Conservation (phyloP, 2,888 invertebrate species). For the Prosapia bicincta region DNA sequence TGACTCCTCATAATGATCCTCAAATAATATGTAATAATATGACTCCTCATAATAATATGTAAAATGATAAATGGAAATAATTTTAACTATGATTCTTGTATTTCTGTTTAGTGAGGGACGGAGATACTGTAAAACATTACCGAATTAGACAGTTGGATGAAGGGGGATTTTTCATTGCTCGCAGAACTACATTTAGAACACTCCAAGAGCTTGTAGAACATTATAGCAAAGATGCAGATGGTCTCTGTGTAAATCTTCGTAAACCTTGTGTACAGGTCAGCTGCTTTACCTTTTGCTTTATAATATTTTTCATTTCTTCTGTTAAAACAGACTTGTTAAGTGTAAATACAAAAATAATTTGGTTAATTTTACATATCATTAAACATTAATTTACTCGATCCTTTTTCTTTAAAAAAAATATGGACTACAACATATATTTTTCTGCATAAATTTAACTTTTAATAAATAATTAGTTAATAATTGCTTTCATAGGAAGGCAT, state of each 20-base stretch:
- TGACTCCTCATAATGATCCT: too few relatives aligned
- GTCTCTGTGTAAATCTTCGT: conserved; percentile 94
- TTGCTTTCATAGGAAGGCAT: too few relatives aligned
- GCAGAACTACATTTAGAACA: conserved; percentile 95
- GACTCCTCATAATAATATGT: too few relatives aligned
- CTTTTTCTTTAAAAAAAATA: too few relatives aligned
- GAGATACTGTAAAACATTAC: conserved; percentile 99
- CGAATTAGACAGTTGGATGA: conserved; percentile 98
- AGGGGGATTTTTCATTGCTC: conserved; percentile 98
- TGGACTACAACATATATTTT: too few relatives aligned
- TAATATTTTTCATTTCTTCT: too few relatives aligned
- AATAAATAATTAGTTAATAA: too few relatives aligned
- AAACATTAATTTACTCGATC: too few relatives aligned
- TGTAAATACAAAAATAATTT: background rate
- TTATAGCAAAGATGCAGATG: conserved; percentile 97
- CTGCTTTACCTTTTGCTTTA: conserved; percentile 1
- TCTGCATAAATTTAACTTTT: too few relatives aligned
- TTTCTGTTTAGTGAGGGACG: conserved; percentile 82
- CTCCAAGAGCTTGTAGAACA: conserved; percentile 96
- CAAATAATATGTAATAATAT: too few relatives aligned
- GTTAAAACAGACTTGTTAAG: background rate
- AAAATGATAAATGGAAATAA: too few relatives aligned
- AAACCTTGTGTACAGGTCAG: conserved; percentile 90
- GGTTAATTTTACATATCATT: too few relatives aligned
- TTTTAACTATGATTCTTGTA: background rate